Evolutionary conservation across 2,888 invertebrate genomes (phyloP).

Genomic region (Drosophila helvetica): DNA sequence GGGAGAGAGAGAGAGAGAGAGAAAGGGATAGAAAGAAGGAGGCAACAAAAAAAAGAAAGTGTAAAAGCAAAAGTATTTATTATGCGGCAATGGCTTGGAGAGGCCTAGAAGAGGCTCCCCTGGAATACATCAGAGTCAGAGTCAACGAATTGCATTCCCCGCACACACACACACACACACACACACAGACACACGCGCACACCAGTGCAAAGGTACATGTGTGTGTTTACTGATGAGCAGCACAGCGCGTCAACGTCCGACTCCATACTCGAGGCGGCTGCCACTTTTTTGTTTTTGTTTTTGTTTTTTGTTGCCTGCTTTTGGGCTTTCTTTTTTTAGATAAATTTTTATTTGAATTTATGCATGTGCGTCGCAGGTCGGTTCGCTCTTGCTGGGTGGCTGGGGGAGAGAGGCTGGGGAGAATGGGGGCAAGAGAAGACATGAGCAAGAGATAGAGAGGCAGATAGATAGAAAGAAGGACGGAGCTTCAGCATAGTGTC

Average conservation of each 20-base stretch:
- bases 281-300: constrained; percentile 29
- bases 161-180: constrained; percentile 27
- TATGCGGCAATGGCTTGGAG: constrained; percentile 65
- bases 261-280: constrained; percentile 55
- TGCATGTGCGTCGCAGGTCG: constrained; percentile 53
- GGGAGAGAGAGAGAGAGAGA: not conserved
- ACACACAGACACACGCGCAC: constrained; percentile 11
- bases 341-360: constrained; percentile 73
- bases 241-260: constrained; percentile 64
- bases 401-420: not conserved
- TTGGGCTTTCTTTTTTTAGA: constrained; percentile 52
- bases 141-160: constrained; percentile 50
- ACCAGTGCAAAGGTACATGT: not conserved
- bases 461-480: too few species aligned
- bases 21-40: constrained; percentile 3
- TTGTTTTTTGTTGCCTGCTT: constrained; percentile 31
- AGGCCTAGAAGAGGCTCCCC: constrained; percentile 36
- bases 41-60: constrained; percentile 52
- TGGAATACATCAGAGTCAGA: constrained; percentile 27
- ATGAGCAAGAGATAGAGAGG: too few species aligned
- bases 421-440: not conserved
- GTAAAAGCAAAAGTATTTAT: constrained; percentile 79
- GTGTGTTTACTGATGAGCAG: constrained; percentile 35
- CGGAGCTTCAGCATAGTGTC: not conserved
- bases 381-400: not conserved